Evolutionary conservation across 1,140 invertebrate species (phyloP).

Genomic region (Andricus grossulariae): DNA sequence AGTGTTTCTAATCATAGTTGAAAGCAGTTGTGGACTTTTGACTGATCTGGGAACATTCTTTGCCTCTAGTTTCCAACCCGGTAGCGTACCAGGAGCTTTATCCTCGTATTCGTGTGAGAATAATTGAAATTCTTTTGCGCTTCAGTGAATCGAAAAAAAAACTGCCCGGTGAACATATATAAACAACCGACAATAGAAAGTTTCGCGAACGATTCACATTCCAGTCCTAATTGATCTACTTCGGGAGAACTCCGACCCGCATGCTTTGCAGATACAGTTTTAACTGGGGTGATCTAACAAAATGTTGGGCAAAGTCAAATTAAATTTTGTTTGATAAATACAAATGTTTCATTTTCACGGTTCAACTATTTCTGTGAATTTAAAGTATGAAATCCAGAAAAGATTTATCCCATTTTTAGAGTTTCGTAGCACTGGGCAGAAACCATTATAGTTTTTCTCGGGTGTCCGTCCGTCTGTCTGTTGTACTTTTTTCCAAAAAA

Average conservation of each 20-base stretch:
- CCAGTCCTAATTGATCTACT: constrained; percentile 38
- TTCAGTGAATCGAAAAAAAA: background rate
- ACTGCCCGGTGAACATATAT: background rate
- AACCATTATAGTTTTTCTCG: no score
- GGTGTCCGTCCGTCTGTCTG: no score
- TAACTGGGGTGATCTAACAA: background rate
- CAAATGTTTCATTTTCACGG: no score
- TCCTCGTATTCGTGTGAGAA: background rate
- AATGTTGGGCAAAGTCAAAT: constrained; percentile 2
- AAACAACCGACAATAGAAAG: constrained; percentile 12
- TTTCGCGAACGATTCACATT: constrained; percentile 26
- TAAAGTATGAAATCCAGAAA: no score
- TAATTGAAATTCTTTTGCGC: constrained; percentile 23
- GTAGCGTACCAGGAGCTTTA: background rate
- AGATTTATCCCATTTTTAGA: no score
- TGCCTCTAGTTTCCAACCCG: background rate
- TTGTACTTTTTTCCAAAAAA: no score
- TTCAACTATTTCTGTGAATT: no score
- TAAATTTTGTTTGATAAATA: background rate
- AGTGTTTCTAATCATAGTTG: background rate
- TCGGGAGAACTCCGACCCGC: background rate
- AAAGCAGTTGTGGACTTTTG: background rate
- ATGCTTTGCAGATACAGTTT: background rate
- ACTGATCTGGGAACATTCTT: background rate
- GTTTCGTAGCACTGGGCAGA: no score